These are phyloP conservation scores for Aphidius gifuensis DNA, from an alignment of 1,140 invertebrate genomes.

Conservation along the genomic window DNA sequence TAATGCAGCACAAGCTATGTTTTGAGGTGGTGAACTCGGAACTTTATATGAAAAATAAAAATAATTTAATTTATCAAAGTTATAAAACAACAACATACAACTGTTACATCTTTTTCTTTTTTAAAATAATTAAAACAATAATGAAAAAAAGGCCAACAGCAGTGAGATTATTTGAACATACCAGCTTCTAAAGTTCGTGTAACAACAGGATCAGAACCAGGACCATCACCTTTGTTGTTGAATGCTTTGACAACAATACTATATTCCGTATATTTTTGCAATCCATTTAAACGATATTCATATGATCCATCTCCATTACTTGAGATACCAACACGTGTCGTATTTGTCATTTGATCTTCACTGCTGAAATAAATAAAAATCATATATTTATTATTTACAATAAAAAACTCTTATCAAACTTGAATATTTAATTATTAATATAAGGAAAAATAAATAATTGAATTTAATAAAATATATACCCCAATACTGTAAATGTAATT, in stretches of 20 bases:
- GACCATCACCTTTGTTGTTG: constrained; percentile 76
- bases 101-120: too few relatives aligned
- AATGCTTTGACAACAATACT: constrained; percentile 75
- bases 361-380: constrained; percentile 33
- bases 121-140: too few relatives aligned
- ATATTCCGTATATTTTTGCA: constrained; percentile 79
- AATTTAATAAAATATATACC: constrained; percentile 35
- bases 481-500: constrained; percentile 57
- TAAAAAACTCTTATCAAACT: not conserved
- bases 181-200: constrained; percentile 79
- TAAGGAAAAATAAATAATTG: not conserved
- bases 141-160: too few relatives aligned
- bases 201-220: constrained; percentile 63
- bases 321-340: constrained; percentile 53
- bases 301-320: constrained; percentile 53
- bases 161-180: constrained; percentile 47
- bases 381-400: not conserved
- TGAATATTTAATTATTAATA: constrained; percentile 5
- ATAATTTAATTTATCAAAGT: constrained; percentile 21
- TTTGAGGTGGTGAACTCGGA: constrained; percentile 66
- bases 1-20: constrained; percentile 63
- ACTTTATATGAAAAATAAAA: constrained; percentile 50
- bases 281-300: constrained; percentile 61
- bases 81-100: too few relatives aligned
- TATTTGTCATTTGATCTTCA: constrained; percentile 50